Evolutionary conservation across 1,140 invertebrate genomes (phyloP), one percentile per base, ranked within the genome.

Genomic region (Whitmania pigra): DNA sequence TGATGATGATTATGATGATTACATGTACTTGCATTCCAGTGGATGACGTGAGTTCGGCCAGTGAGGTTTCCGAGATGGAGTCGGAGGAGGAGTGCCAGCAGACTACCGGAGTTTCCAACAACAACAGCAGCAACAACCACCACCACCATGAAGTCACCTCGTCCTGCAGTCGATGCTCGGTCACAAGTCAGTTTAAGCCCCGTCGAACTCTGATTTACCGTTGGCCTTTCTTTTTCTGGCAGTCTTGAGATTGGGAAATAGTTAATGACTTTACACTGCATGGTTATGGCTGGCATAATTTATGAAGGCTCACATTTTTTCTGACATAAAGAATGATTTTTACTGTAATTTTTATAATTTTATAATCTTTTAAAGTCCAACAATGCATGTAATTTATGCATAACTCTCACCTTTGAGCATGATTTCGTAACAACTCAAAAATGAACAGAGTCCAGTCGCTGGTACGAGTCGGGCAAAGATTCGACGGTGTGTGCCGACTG

Each of bases 71-170:
- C 20, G 94, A 96, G 78, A 88, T 89, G 80, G 94, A 90, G 73
- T 91, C 93, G 80, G 93, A 93, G 81, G 93, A 93, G 82, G 79
- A 80, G 63, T 94, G 89, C 80, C 93, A 93, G 83, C 92, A 91
- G 72, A 85, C 89, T 75, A 88, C 90, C 76, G 86, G 85, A 73
- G 82, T 76, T 74, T 79, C 80, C 43, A 84, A 85, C 77, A 77
- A 81, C 60, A 87, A 85, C 43, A 84, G 85, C 77, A 77, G 81
- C 60, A 87, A 85, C 75, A 79, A 84, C 73, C 84, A 86, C 75
- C 86, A 85, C 78, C 82, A 87, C 77, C 43, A 49, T 17, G 43
- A 49, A 49, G 87, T 88, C 0, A 89, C 87, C 53, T 63, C 57
- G 29, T 63, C 57, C 29, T 27, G 29, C 43, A 54, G 69, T 40